These are phyloP conservation scores for Dromaius novaehollandiae DNA, from an alignment of 2,113 vertebrate genomes.

Conservation along the genomic window DNA sequence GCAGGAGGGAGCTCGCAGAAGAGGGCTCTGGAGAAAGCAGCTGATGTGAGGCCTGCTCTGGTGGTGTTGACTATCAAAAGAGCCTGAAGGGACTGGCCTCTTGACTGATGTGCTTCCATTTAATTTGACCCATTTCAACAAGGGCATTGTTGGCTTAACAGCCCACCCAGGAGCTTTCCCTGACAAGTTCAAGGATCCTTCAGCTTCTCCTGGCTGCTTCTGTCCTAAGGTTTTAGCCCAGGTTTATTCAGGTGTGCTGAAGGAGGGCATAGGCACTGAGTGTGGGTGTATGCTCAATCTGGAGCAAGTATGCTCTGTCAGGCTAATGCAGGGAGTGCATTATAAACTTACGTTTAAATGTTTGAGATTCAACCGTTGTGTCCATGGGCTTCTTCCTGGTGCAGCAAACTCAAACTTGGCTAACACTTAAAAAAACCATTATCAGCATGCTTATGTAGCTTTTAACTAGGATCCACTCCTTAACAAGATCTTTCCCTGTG, in stretches of 20 bases:
- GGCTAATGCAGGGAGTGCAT: background rate
- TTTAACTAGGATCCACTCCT: background rate
- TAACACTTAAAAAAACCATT: background rate
- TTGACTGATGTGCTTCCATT: background rate
- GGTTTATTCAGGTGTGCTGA: background rate
- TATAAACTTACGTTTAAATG: background rate
- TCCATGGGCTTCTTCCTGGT: background rate
- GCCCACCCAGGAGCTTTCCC: background rate
- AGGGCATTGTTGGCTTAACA: background rate
- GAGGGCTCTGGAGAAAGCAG: background rate
- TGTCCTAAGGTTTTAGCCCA: background rate
- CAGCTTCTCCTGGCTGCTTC: background rate
- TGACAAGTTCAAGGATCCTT: background rate
- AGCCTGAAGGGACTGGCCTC: background rate
- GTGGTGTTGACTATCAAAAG: background rate
- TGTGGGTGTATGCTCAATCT: background rate
- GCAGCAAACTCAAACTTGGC: background rate
- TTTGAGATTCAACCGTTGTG: background rate
- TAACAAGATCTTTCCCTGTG: background rate
- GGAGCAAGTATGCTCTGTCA: background rate
- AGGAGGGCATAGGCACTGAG: background rate
- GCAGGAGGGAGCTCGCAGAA: background rate
- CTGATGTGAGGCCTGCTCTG: rapidly evolving
- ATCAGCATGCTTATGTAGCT: background rate
- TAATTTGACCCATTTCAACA: background rate